Percentiles rank a stretch among this genome's conserved stretches.
These are phyloP conservation scores for Cerastis leucographa DNA, from an alignment of 2,888 invertebrate genomes.

Conservation along the genomic window DNA sequence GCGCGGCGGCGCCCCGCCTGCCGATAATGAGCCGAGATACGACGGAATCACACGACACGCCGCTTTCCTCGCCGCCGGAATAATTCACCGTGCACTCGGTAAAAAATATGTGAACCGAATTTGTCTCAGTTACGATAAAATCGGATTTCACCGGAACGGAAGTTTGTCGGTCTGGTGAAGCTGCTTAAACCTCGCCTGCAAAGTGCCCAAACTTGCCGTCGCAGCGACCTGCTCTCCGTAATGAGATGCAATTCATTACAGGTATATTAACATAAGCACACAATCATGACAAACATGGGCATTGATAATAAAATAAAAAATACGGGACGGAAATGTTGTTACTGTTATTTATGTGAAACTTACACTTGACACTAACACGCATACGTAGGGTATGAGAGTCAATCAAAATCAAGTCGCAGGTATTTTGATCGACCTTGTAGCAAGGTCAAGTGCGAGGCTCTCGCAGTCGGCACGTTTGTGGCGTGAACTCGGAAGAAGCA, in stretches of 20 bases:
- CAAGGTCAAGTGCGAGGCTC: not conserved
- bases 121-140: slow-evolving; percentile 74
- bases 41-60: slow-evolving; percentile 79
- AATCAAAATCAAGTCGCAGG: slow-evolving; percentile 2
- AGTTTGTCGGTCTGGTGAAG: slow-evolving; percentile 64
- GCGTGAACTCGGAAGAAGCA: not conserved
- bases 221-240: slow-evolving; percentile 31
- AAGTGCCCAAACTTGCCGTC: slow-evolving; percentile 2
- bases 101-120: slow-evolving; percentile 83
- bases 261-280: slow-evolving; percentile 20
- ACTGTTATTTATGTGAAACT: not conserved
- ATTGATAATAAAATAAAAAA: slow-evolving; percentile 8
- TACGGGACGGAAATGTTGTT: not conserved
- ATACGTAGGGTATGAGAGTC: not conserved
- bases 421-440: not conserved
- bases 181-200: slow-evolving; percentile 48
- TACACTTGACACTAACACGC: not conserved
- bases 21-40: slow-evolving; percentile 83
- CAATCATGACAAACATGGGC: not conserved
- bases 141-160: slow-evolving; percentile 73
- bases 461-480: not conserved
- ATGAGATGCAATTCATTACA: slow-evolving; percentile 52
- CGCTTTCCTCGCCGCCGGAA: slow-evolving; percentile 69
- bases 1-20: slow-evolving; percentile 66
- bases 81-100: slow-evolving; percentile 78